Base-by-base conservation (phyloP, 64 coral and sea anemone genomes). In the Montipora foliosa region DNA sequence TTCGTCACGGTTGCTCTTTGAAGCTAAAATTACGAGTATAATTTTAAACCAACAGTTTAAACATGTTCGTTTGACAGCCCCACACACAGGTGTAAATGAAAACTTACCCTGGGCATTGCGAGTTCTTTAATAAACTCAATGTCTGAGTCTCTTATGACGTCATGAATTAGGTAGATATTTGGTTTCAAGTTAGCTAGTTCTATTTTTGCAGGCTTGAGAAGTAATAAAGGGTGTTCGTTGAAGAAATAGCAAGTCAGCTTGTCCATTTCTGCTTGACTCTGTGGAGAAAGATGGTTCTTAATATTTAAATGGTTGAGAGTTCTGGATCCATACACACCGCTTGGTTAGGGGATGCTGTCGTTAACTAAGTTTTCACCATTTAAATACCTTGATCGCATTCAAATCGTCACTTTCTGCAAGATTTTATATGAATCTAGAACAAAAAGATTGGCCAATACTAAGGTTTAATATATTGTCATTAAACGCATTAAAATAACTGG, bases 1-100 rank as follows among this genome's bases (percentile, higher is more conserved):
- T 93, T 93, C 13, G 92, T 93, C 9, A 93, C 84, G 25, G 83
- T 88, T 7, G 92, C 92, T 76, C 92, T 93, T 50, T 81, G 62
- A 44, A 93, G 76, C 92, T 93, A 58, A 78, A 49, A 78, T 5
- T 64, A 64, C 13, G 13, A 4, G 14, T 64, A 78, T 9, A 75
- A 7, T 37, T 37, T 37, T 37, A 10, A 17, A 78, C 6, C 76
- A 46, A 44, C 14, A 37, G 37, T 37, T 37, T 37, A 2, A 37
- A 37, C 37, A 78, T 68, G 8, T 68, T 68, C 53, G 37, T 57
- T 57, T 8, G 6, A 8, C 53, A 57, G 11, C 64, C 14, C 17
- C 4, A 21, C 68, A 71, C 5, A 22, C 8, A 49, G 4, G 3
- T 2, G 5, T 5, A 19, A 46, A 61, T 8, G 0, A 49, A 3